phyloP scores from a whole-genome alignment of 1,140 invertebrate species.

The Lanistes nyassanus region DNA sequence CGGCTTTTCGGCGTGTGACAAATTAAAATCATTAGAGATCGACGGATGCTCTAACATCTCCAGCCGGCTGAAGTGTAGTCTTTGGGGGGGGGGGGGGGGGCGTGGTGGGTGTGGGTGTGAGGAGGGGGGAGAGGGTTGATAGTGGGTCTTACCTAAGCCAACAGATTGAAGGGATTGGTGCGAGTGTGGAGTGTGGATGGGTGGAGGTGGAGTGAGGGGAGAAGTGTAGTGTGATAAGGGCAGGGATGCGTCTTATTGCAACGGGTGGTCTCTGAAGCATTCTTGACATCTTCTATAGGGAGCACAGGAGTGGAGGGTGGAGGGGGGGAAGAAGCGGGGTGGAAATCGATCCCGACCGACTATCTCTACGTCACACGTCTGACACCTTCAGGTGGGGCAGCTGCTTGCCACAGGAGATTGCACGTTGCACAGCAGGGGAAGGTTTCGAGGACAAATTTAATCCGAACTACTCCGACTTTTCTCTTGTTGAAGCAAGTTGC shows the following conservation, averaged over 20 bases:
- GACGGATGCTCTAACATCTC: background rate
- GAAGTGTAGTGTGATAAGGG: background rate
- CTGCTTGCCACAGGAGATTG: too few species aligned
- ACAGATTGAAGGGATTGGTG: background rate
- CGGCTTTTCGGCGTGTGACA: background rate
- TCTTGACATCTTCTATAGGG: background rate
- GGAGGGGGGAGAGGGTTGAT: slow-evolving; percentile 1
- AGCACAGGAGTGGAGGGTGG: background rate
- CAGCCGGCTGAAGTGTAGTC: background rate
- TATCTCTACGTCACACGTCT: too few species aligned
- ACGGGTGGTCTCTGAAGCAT: background rate
- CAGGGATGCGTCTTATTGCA: background rate
- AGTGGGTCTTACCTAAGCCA: too few species aligned
- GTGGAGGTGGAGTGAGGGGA: background rate
- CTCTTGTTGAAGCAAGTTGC: too few species aligned
- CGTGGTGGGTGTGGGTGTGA: background rate
- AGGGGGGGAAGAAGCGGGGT: background rate
- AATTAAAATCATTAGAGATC: slow-evolving; percentile 7
- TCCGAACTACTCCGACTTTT: too few species aligned
- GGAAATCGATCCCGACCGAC: background rate
- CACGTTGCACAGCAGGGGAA: too few species aligned
- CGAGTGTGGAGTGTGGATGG: background rate
- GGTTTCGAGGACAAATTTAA: too few species aligned
- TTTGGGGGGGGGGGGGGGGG: background rate
- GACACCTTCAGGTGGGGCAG: too few species aligned